These are phyloP conservation scores for Allacma fusca DNA, from an alignment of 2,888 invertebrate genomes.

Conservation along the genomic window DNA sequence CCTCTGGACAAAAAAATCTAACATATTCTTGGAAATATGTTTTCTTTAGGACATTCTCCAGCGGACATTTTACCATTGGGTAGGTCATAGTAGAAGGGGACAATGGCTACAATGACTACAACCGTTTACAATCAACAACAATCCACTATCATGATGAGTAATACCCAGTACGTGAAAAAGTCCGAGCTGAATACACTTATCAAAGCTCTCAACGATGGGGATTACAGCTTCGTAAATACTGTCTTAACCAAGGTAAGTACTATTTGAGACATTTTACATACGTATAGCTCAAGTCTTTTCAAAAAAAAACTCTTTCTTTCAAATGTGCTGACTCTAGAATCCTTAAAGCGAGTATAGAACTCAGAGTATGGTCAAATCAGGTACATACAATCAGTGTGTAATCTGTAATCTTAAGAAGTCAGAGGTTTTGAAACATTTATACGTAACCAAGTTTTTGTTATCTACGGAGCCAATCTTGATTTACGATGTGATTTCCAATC, in stretches of 20 bases:
- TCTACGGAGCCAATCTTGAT: too few species aligned
- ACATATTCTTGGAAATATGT: too few species aligned
- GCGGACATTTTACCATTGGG: not conserved
- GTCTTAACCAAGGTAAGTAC: slow-evolving; percentile 37
- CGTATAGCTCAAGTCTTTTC: too few species aligned
- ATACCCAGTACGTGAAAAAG: slow-evolving; percentile 25
- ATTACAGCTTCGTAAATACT: slow-evolving; percentile 30
- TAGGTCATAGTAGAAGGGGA: not conserved
- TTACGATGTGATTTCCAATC: too few species aligned
- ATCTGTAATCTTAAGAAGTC: not conserved
- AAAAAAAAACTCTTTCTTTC: too few species aligned
- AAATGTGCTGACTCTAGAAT: too few species aligned
- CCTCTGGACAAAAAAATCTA: too few species aligned
- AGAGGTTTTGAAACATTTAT: not conserved
- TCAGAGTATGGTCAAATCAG: too few species aligned
- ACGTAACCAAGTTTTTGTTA: too few species aligned
- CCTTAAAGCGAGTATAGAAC: too few species aligned
- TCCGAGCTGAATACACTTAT: slow-evolving; percentile 35
- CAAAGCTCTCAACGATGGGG: slow-evolving; percentile 32
- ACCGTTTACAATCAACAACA: slow-evolving; percentile 42
- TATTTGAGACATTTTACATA: too few species aligned
- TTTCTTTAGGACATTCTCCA: too few species aligned
- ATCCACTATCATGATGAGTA: slow-evolving; percentile 42
- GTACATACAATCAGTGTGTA: not conserved
- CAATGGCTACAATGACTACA: slow-evolving; percentile 42